Base-by-base conservation (phyloP, 2,797 vertebrate genomes). In the Peromyscus eremicus region DNA sequence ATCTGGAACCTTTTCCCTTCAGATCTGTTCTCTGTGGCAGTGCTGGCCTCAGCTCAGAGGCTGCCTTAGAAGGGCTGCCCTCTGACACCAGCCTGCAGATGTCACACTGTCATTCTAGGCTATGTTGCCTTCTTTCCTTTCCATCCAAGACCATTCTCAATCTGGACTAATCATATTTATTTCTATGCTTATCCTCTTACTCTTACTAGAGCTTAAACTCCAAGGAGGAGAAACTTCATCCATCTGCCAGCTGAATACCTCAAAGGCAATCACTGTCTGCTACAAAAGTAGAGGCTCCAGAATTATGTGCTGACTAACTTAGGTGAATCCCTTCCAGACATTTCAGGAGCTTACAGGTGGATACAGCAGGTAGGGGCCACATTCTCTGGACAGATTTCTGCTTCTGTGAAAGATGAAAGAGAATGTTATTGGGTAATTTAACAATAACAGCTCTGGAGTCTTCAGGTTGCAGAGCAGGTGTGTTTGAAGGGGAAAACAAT, bases 401-500 rank as follows among this genome's bases (percentile, higher is more conserved):
- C 70, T 87, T 83, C 85, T 87, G 52, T 84, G 57, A 96, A 85
- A 96, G 89, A 93, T 81, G 80, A 97, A 91, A 70, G n/a, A 88
- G 49, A 68, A 94, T 23, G 27, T 66, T 96, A 76, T 94, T 96
- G 80, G 91, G 60, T 46, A 17, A 64, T 52, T 76, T 87, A 89
- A 89, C 93, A 95, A 43, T 76, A 79, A 79, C 90, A 96, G 55
- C 64, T 92, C 94, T 91, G 91, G 71, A 88, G 89, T 89, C 91
- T 92, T 97, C 91, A 23, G 46, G 91, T 89, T 93, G 83, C 76
- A 46, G 86, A 40, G 83, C 73, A 70, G 95, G 66, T 73, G 68
- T 85, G 93, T 97, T 97, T 96, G 94, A 97, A 96, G 92, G 91
- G 95, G 79, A 95, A 95, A 98, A 97, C 86, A 96, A 88, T 96